Percentiles rank a stretch among this genome's conserved stretches.
Evolutionary conservation across 2,797 vertebrate species (phyloP).

Genomic region (Phrynocephalus guinanensis): DNA sequence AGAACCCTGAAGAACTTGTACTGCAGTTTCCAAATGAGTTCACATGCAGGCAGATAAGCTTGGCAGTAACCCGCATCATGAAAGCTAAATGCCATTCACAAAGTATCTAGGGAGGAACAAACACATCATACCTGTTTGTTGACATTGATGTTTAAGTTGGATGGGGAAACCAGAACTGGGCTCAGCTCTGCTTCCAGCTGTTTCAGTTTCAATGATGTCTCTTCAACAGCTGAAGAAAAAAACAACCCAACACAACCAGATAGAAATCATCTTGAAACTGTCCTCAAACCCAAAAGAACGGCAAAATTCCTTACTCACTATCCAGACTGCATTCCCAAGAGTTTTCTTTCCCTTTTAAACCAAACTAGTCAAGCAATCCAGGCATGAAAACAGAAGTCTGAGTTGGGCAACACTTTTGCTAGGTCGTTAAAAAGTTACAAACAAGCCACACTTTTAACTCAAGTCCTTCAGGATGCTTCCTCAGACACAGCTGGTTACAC

Average conservation of each 20-base stretch:
- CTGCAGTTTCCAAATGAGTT: neutral
- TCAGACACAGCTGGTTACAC: too few relatives aligned
- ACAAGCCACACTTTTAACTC: too few relatives aligned
- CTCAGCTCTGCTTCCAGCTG: constrained; percentile 83
- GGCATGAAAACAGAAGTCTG: too few relatives aligned
- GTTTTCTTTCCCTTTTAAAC: too few relatives aligned
- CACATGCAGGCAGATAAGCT: neutral
- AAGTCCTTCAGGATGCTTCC: too few relatives aligned
- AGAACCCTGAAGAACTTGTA: neutral
- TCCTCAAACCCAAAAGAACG: too few relatives aligned
- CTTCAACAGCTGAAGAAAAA: constrained; percentile 72
- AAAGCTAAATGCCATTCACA: neutral
- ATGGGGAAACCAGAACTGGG: constrained; percentile 54
- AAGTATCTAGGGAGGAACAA: accelerated
- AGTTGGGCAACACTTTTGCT: too few relatives aligned
- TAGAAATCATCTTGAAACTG: neutral
- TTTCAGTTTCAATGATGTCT: constrained; percentile 85
- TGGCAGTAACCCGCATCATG: neutral
- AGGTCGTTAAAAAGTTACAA: too few relatives aligned
- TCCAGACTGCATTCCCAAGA: too few relatives aligned
- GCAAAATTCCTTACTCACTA: too few relatives aligned
- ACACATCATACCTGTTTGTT: constrained; percentile 86
- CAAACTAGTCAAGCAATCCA: too few relatives aligned
- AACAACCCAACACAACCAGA: constrained; percentile 17
- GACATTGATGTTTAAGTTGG: constrained; percentile 85